Percentiles rank a stretch among this genome's conserved stretches.
Evolutionary conservation across 2,797 vertebrate genomes (phyloP).

Genomic region (Coendou prehensilis): DNA sequence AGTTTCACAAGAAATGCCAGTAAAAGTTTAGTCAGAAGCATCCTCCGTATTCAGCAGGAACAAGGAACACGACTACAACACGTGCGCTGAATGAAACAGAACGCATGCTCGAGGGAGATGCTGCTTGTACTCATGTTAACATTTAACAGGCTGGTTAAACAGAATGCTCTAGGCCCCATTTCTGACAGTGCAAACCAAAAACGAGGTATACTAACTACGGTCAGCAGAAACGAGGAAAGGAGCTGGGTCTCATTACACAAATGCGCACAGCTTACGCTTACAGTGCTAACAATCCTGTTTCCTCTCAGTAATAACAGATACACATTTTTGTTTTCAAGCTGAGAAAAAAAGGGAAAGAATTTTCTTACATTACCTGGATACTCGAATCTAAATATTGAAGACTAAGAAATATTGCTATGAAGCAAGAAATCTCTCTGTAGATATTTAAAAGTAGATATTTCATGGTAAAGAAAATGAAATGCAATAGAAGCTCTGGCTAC

Average conservation of each 20-base stretch:
- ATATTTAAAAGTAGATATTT: conserved; percentile 47
- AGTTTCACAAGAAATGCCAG: conserved; percentile 87
- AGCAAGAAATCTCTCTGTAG: conserved; percentile 22
- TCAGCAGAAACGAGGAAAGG: conserved; percentile 47
- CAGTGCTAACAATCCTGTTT: background rate
- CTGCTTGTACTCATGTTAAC: background rate
- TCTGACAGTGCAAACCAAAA: background rate
- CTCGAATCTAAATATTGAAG: conserved; percentile 15
- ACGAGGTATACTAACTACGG: background rate
- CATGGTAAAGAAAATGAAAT: background rate
- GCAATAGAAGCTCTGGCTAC: conserved; percentile 3
- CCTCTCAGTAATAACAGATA: background rate
- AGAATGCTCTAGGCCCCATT: background rate
- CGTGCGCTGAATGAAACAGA: conserved; percentile 26
- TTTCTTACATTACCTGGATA: background rate
- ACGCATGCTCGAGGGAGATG: conserved; percentile 55
- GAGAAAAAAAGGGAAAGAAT: background rate
- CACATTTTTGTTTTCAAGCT: conserved; percentile 26
- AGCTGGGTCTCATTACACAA: background rate
- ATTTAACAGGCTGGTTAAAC: conserved; percentile 43
- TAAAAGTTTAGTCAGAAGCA: conserved; percentile 67
- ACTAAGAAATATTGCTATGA: conserved; percentile 30
- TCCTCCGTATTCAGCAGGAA: conserved; percentile 65
- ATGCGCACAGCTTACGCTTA: background rate
- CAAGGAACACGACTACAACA: conserved; percentile 47